Evolutionary conservation across 2,113 vertebrate genomes (phyloP).

Genomic region (Puma concolor): DNA sequence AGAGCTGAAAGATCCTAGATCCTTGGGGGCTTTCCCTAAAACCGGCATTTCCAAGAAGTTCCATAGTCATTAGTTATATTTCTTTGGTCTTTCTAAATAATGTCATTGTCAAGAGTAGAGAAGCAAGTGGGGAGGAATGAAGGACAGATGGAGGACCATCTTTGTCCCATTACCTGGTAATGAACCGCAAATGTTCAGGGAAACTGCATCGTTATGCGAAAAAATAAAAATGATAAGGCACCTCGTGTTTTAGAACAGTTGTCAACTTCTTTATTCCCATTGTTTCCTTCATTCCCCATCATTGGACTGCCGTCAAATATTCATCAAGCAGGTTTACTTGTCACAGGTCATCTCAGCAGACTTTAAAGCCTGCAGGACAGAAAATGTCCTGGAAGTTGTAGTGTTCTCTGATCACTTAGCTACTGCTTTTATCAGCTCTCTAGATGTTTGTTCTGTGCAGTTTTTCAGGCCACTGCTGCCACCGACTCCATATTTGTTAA

Average conservation of each 20-base stretch:
- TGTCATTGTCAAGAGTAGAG: conserved; percentile 15
- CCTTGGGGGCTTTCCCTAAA: background rate
- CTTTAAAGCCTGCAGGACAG: background rate
- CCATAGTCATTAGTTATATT: background rate
- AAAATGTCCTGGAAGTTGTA: background rate
- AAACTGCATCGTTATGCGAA: background rate
- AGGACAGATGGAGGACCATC: background rate
- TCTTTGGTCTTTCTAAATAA: conserved; percentile 15
- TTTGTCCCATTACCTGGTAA: background rate
- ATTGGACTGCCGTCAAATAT: background rate
- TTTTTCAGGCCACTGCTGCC: background rate
- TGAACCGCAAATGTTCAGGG: background rate
- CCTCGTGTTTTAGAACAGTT: background rate
- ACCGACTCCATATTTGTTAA: background rate
- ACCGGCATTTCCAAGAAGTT: conserved; percentile 44
- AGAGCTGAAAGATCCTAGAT: background rate
- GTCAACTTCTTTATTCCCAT: background rate
- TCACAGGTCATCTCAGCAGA: background rate
- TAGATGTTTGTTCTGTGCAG: background rate
- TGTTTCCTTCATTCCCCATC: background rate
- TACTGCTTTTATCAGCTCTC: background rate
- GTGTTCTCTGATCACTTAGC: background rate
- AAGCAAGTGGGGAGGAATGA: background rate
- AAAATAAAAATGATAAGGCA: background rate
- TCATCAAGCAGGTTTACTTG: background rate